These are phyloP conservation scores for Bucorvus abyssinicus DNA, from an alignment of 2,797 vertebrate genomes.

Conservation along the genomic window DNA sequence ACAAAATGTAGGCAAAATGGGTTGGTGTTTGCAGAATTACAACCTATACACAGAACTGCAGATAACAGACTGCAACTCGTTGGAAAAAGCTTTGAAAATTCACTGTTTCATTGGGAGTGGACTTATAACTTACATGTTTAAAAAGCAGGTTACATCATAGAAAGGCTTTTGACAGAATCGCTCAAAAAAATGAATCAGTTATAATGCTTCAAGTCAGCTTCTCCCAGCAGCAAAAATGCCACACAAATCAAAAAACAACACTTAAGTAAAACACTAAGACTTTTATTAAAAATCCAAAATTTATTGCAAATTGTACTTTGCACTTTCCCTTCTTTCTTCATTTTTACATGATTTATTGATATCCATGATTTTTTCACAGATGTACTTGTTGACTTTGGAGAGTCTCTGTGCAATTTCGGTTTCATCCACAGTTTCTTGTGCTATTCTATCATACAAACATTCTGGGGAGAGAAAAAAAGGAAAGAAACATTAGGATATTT, in stretches of 20 bases:
- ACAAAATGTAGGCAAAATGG: background rate
- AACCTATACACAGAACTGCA: background rate
- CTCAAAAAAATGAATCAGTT: background rate
- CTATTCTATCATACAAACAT: slow-evolving; percentile 99
- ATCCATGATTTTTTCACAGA: slow-evolving; percentile 99
- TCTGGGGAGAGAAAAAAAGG: slow-evolving; percentile 76
- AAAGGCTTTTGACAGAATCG: slow-evolving; percentile 1
- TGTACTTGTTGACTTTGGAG: slow-evolving; percentile 99
- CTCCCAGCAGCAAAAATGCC: slow-evolving; percentile 10
- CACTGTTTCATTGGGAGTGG: background rate
- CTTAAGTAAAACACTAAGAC: slow-evolving; percentile 74
- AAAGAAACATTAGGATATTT: slow-evolving; percentile 57
- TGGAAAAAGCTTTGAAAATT: slow-evolving; percentile 13
- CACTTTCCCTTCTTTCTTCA: slow-evolving; percentile 94
- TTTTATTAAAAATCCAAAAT: slow-evolving; percentile 81
- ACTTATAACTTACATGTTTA: slow-evolving; percentile 27
- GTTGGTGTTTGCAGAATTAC: background rate
- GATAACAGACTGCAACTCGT: background rate
- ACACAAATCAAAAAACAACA: slow-evolving; percentile 63
- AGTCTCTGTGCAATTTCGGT: slow-evolving; percentile 98
- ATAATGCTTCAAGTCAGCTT: background rate
- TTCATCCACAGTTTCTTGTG: slow-evolving; percentile 98
- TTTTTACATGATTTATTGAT: slow-evolving; percentile 99
- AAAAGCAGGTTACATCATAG: slow-evolving; percentile 32
- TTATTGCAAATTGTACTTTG: slow-evolving; percentile 89